Percentiles rank a stretch among this genome's conserved stretches.
Evolutionary conservation across 2,888 invertebrate genomes (phyloP).

Genomic region (Branchellion lobata): DNA sequence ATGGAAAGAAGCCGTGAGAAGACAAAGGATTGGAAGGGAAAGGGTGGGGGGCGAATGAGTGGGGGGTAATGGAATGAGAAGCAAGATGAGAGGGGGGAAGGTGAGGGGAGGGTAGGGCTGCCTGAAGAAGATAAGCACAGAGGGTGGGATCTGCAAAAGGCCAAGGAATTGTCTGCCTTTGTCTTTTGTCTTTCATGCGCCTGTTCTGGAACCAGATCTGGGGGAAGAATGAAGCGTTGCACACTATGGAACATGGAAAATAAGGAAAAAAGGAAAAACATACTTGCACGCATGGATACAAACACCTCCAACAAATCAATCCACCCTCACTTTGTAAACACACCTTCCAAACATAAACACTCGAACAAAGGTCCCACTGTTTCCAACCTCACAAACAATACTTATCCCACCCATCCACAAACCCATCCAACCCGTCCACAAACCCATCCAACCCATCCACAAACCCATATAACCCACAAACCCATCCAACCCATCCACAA

Average conservation of each 20-base stretch:
- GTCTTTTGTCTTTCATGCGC: constrained; percentile 95
- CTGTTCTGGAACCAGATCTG: constrained; percentile 90
- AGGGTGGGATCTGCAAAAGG: constrained; percentile 84
- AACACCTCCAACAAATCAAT: too few relatives aligned
- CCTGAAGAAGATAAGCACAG: constrained; percentile 81
- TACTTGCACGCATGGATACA: background rate
- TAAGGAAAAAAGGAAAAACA: background rate
- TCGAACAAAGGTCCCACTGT: too few relatives aligned
- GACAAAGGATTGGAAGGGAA: background rate
- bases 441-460: too few relatives aligned
- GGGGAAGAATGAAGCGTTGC: constrained; percentile 36
- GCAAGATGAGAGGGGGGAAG: background rate
- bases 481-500: too few relatives aligned
- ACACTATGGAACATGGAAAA: background rate
- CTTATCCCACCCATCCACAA: too few relatives aligned
- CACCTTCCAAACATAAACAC: too few relatives aligned
- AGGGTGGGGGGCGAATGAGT: background rate
- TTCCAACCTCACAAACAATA: too few relatives aligned
- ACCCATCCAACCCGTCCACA: too few relatives aligned
- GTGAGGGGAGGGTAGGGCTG: constrained; percentile 67
- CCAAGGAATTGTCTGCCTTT: constrained; percentile 90
- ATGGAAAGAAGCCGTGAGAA: background rate
- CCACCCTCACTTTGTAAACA: too few relatives aligned
- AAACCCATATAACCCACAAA: too few relatives aligned
- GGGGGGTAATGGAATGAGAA: background rate